Percentiles rank a stretch among this genome's conserved stretches.
phyloP scores from a whole-genome alignment of 1,140 invertebrate genomes.

The Achroia grisella region DNA sequence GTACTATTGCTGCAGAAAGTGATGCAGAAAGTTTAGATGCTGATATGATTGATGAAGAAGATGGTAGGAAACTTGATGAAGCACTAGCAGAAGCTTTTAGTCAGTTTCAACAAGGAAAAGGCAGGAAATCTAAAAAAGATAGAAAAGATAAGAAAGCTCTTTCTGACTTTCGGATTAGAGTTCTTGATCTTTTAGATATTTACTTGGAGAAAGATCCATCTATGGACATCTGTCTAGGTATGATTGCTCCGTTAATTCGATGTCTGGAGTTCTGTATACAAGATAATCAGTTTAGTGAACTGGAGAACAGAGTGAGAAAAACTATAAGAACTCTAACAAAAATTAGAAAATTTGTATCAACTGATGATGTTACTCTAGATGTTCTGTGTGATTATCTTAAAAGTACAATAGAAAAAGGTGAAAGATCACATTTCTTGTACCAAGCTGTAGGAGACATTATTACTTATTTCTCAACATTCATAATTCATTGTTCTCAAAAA shows the following conservation, averaged over 20 bases:
- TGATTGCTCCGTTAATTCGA: conserved; percentile 78
- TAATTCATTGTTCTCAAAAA: conserved; percentile 77
- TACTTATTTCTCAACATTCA: conserved; percentile 78
- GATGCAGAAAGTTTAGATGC: conserved; percentile 83
- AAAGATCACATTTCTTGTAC: conserved; percentile 76
- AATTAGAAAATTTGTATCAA: conserved; percentile 77
- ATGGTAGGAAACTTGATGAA: conserved; percentile 81
- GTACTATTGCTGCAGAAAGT: conserved; percentile 70
- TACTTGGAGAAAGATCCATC: conserved; percentile 80
- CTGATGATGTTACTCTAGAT: conserved; percentile 73
- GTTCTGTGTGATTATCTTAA: conserved; percentile 75
- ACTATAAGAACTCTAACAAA: conserved; percentile 77
- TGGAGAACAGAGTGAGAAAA: conserved; percentile 76
- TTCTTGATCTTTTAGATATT: conserved; percentile 81
- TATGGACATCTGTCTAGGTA: conserved; percentile 78
- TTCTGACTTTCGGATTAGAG: conserved; percentile 81
- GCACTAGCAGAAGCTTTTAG: conserved; percentile 82
- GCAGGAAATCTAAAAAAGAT: conserved; percentile 77
- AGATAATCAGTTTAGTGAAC: conserved; percentile 78
- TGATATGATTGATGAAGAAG: conserved; percentile 83
- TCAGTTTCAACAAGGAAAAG: conserved; percentile 76
- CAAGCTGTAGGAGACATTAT: conserved; percentile 81
- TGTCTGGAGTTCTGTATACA: conserved; percentile 80
- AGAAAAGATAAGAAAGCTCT: conserved; percentile 77
- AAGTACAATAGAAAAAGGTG: conserved; percentile 77